Conservation (phyloP, 2,888 invertebrate genomes). For the Agrochola lychnidis region DNA sequence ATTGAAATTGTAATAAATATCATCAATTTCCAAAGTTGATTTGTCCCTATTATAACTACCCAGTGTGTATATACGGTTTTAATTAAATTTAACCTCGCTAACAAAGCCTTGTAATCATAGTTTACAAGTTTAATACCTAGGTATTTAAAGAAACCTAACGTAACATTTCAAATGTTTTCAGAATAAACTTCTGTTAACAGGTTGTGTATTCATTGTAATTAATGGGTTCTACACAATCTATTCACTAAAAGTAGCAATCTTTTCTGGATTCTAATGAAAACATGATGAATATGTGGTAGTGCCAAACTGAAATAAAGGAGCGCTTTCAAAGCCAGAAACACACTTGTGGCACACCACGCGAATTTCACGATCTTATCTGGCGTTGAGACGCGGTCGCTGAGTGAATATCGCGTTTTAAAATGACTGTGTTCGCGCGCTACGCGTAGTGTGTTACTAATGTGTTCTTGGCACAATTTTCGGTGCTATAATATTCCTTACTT, state of each 20-base stretch:
- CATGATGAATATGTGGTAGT: constrained; percentile 1
- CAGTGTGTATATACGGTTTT: neutral
- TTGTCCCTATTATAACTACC: too few species aligned
- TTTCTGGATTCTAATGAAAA: constrained; percentile 10
- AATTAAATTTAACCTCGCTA: neutral
- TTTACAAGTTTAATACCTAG: neutral
- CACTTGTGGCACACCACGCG: constrained; percentile 33
- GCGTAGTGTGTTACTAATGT: constrained; percentile 32
- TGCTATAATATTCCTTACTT: constrained; percentile 41
- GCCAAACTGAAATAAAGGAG: constrained; percentile 16
- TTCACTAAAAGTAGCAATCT: constrained; percentile 18
- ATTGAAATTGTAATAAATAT: neutral
- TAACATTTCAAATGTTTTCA: constrained; percentile 10
- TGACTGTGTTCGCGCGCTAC: neutral
- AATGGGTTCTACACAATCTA: constrained; percentile 12
- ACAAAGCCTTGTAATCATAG: neutral
- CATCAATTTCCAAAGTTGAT: too few species aligned
- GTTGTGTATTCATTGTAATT: constrained; percentile 32
- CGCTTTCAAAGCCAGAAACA: constrained; percentile 28
- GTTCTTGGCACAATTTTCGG: constrained; percentile 30
- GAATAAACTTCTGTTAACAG: constrained; percentile 19
- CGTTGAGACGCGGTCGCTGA: constrained; percentile 1
- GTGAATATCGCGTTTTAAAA: constrained; percentile 31
- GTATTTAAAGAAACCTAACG: neutral
- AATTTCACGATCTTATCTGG: constrained; percentile 30